Conservation (phyloP, 2,113 vertebrate genomes). For the Eulemur rufifrons region DNA sequence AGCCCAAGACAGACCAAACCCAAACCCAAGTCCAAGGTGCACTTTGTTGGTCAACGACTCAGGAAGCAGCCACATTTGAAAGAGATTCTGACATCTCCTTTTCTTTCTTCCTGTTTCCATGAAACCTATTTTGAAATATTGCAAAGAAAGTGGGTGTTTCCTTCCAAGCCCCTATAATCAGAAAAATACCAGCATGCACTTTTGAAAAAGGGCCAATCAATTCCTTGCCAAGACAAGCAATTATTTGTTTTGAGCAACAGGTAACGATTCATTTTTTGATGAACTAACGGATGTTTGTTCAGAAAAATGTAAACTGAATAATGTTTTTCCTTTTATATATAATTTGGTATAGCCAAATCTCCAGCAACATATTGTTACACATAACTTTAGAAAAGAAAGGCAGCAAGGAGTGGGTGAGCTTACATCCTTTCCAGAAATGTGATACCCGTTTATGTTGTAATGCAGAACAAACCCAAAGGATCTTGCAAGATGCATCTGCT, state of each 20-base stretch:
- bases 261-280: not conserved
- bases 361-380: not conserved
- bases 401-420: not conserved
- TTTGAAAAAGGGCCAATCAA: not conserved
- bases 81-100: not conserved
- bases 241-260: not conserved
- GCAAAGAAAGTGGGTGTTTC: not conserved
- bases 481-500: constrained; percentile 14
- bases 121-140: not conserved
- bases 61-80: not conserved
- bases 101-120: not conserved
- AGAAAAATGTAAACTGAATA: not conserved
- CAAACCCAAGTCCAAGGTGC: not conserved
- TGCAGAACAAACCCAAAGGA: constrained; percentile 72
- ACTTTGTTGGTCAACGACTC: rapidly evolving
- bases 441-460: constrained; percentile 64
- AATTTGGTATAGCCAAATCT: not conserved
- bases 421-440: constrained; percentile 2
- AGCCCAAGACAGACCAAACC: not conserved
- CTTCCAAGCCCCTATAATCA: not conserved
- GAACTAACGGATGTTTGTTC: not conserved
- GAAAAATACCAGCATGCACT: not conserved
- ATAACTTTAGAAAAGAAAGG: not conserved
- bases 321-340: not conserved
- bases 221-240: not conserved